A percentile compares a stretch with the other conserved stretches of the same genome.
phyloP scores from a whole-genome alignment of 2,888 invertebrate genomes.

The Ennomos fuscantarius region DNA sequence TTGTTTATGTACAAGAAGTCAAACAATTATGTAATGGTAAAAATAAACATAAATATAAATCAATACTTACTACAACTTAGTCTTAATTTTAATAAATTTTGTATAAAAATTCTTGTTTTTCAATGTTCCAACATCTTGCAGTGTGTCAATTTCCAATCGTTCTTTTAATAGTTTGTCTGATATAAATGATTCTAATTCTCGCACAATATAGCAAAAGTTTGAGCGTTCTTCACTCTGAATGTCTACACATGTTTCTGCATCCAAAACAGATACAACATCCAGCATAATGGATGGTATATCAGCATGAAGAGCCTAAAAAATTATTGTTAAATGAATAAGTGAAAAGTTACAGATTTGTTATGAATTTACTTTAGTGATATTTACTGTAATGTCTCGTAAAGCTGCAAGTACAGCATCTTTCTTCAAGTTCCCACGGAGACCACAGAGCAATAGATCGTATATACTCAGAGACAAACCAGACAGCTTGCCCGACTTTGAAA shows the following conservation, averaged over 20 bases:
- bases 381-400: constrained; percentile 91
- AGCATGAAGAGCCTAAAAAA: constrained; percentile 88
- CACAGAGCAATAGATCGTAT: constrained; percentile 92
- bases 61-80: constrained; percentile 96
- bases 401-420: constrained; percentile 90
- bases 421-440: constrained; percentile 90
- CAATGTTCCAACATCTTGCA: constrained; percentile 96
- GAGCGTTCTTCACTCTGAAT: constrained; percentile 89
- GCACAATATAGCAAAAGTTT: constrained; percentile 91
- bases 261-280: constrained; percentile 93
- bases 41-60: constrained; percentile 9
- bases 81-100: constrained; percentile 98
- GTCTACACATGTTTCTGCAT: constrained; percentile 92
- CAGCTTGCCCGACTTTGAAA: constrained; percentile 86
- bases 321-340: constrained; percentile 13
- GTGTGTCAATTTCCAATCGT: constrained; percentile 95
- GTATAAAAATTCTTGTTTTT: constrained; percentile 96
- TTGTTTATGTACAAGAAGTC: no score
- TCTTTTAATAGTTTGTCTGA: constrained; percentile 96
- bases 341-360: constrained; percentile 2
- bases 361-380: constrained; percentile 49
- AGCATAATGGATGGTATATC: constrained; percentile 93
- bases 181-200: constrained; percentile 92
- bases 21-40: neutral
- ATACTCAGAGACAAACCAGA: constrained; percentile 89